Base-by-base conservation (phyloP, 2,113 vertebrate species). In the Ancistrus triradiatus region DNA sequence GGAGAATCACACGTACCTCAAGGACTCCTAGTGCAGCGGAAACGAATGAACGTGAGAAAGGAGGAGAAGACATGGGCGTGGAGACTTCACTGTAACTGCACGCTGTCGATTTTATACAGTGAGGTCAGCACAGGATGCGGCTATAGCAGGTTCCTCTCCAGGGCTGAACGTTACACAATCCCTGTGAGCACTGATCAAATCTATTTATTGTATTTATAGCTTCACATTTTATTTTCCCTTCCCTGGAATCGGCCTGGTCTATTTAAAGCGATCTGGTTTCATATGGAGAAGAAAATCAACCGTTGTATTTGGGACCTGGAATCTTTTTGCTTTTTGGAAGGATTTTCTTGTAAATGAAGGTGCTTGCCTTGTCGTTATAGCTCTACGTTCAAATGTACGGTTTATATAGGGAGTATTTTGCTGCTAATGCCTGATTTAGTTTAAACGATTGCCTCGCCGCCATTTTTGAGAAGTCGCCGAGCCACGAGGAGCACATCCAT, bases 201-300 rank as follows among this genome's bases (percentile, higher is more conserved):
- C 90, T 95, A 98, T 98, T 98, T 98, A 98, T 98, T 97, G 49
- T 94, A 94, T 95, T 95, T 95, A 95, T 91, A 84, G 82, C 86
- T 86, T 84, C 70, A 75, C 76, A 72, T 74, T 81, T 75, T 77
- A 72, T 79, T 82, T 69, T 77, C 69, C 59, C 77, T 62, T 63
- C 70, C 66, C 71, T 73, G 46, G 68, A 80, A 77, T 80, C 74
- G 68, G 71, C 79, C 73, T 75, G n/a, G n/a, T n/a, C n/a, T 82
- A 79, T 66, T 78, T 64, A 72, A 77, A 52, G 73, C 72, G 55
- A 79, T 69, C 21, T 64, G 31, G 31, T 69, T 72, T 77, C 75
- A 76, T 73, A 74, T 70, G 15, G 63, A 85, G 70, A 59, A 77
- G 73, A 71, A 68, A 76, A 73, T 69, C 59, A 64, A 80, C 59